phyloP scores from a whole-genome alignment of 2,888 invertebrate species.

The Callinectes sapidus region DNA sequence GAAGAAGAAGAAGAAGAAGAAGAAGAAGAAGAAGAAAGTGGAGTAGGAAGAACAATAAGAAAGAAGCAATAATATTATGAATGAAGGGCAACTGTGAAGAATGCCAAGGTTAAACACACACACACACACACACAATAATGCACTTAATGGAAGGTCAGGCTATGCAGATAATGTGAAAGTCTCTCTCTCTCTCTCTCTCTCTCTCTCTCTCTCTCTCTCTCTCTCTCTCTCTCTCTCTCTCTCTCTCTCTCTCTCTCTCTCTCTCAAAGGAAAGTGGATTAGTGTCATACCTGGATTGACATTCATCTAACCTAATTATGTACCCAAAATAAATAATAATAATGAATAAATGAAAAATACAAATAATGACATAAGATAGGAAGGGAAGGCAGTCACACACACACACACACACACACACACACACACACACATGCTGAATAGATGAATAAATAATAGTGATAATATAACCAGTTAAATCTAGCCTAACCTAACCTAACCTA shows the following conservation, averaged over 20 bases:
- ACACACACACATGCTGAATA: not conserved
- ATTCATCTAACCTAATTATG: too few species aligned
- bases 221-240: constrained; percentile 32
- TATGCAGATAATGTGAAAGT: not conserved
- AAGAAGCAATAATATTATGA: not conserved
- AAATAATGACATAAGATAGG: too few species aligned
- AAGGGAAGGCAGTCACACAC: not conserved
- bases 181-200: not conserved
- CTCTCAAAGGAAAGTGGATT: not conserved
- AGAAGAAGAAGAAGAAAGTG: too few species aligned
- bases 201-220: constrained; percentile 32
- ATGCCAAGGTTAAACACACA: constrained; percentile 33
- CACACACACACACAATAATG: not conserved
- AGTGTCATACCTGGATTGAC: too few species aligned
- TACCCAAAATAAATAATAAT: too few species aligned
- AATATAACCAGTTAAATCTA: not conserved
- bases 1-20: too few species aligned
- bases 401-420: not conserved
- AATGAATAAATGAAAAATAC: too few species aligned
- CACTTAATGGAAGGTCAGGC: not conserved
- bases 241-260: constrained; percentile 46
- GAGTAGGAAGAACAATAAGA: not conserved
- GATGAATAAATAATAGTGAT: not conserved
- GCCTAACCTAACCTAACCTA: not conserved
- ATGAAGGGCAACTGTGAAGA: not conserved